These are phyloP conservation scores for Lagenorhynchus albirostris DNA, from an alignment of 2,113 vertebrate genomes.

Conservation along the genomic window DNA sequence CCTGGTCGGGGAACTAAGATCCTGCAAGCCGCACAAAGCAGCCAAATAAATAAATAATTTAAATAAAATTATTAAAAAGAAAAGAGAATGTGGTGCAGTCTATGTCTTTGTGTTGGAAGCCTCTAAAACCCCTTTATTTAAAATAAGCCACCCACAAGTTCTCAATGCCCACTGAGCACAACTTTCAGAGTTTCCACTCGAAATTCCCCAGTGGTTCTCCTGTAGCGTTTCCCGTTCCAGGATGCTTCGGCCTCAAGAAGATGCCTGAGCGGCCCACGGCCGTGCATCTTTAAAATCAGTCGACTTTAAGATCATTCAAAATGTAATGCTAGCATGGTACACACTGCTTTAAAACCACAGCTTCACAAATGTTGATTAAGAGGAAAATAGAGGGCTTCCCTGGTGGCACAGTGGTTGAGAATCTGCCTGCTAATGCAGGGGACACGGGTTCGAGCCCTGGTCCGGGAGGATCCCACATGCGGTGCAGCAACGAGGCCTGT, in stretches of 20 bases:
- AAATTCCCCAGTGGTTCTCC: not conserved
- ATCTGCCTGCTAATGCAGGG: no score
- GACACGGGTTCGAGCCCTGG: no score
- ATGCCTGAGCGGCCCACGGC: accelerated
- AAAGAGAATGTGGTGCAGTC: no score
- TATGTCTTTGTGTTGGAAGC: not conserved
- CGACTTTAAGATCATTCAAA: not conserved
- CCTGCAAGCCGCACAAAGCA: not conserved
- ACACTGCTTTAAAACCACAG: not conserved
- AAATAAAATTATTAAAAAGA: not conserved
- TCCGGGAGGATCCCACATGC: no score
- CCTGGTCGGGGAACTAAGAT: not conserved
- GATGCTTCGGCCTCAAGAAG: not conserved
- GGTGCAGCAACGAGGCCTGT: no score
- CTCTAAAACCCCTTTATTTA: not conserved
- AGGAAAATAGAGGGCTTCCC: not conserved
- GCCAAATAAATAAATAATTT: not conserved
- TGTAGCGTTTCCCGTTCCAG: accelerated
- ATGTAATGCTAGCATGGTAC: not conserved
- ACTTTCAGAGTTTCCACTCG: not conserved
- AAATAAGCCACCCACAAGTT: not conserved
- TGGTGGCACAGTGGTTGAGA: no score
- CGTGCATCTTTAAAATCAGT: not conserved
- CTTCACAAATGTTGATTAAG: not conserved
- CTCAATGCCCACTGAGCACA: not conserved